phyloP scores from a whole-genome alignment of 2,113 vertebrate species.

The Stercorarius parasiticus region DNA sequence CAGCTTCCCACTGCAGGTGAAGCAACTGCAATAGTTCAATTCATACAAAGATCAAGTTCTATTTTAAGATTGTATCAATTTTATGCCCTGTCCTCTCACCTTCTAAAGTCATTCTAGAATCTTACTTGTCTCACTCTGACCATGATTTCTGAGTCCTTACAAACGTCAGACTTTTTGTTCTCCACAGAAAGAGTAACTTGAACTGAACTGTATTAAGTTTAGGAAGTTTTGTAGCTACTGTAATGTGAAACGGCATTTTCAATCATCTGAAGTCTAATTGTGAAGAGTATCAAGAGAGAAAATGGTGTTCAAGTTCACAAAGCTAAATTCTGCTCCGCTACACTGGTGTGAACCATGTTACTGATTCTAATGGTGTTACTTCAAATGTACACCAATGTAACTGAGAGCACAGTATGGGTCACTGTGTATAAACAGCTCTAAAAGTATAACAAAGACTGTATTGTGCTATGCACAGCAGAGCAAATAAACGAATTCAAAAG shows the following conservation, averaged over 20 bases:
- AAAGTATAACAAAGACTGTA: constrained; percentile 73
- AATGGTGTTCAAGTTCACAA: not conserved
- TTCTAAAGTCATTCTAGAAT: not conserved
- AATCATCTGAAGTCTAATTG: not conserved
- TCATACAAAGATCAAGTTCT: not conserved
- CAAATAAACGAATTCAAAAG: constrained; percentile 75
- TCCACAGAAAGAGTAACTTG: not conserved
- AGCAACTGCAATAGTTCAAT: not conserved
- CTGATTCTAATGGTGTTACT: not conserved
- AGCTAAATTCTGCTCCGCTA: not conserved
- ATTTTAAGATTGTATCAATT: not conserved
- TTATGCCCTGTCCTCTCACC: not conserved
- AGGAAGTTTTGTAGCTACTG: not conserved
- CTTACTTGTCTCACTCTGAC: not conserved
- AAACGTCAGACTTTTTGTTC: not conserved
- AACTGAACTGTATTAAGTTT: not conserved
- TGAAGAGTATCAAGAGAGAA: not conserved
- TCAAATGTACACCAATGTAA: constrained; percentile 8
- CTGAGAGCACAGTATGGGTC: constrained; percentile 25
- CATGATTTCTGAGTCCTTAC: not conserved
- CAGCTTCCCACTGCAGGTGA: not conserved
- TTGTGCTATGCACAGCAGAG: constrained; percentile 67
- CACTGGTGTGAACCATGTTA: not conserved
- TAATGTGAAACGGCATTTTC: not conserved
- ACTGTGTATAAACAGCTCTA: constrained; percentile 33